Percentiles rank a stretch among this genome's conserved stretches.
These are phyloP conservation scores for Heliothis peltigera DNA, from an alignment of 2,888 invertebrate species.

Conservation along the genomic window DNA sequence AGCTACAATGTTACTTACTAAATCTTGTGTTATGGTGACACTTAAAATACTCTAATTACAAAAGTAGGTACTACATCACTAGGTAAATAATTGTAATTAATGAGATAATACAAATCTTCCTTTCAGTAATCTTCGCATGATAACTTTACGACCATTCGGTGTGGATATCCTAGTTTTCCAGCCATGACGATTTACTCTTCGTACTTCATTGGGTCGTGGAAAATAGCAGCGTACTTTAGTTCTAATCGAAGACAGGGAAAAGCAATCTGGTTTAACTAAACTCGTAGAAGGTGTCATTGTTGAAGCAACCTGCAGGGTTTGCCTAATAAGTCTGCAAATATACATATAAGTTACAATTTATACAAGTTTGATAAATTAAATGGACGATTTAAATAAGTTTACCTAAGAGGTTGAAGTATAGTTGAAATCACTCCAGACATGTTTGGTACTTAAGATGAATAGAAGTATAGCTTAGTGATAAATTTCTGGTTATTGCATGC, in stretches of 20 bases:
- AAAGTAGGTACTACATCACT: conserved; percentile 12
- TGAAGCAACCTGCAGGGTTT: conserved; percentile 70
- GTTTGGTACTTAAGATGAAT: conserved; percentile 6
- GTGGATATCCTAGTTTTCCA: conserved; percentile 93
- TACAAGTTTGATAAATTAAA: conserved; percentile 1
- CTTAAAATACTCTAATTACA: conserved; percentile 14
- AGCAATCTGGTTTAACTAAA: conserved; percentile 77
- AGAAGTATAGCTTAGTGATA: background rate
- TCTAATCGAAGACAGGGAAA: conserved; percentile 76
- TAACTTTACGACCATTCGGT: conserved; percentile 91
- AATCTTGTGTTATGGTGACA: background rate
- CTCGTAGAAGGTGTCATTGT: conserved; percentile 63
- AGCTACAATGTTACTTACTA: background rate
- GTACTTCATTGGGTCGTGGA: conserved; percentile 93
- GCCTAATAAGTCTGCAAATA: conserved; percentile 75
- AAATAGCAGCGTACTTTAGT: conserved; percentile 92
- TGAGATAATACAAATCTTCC: conserved; percentile 93
- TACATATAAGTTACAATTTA: conserved; percentile 28
- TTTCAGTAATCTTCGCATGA: conserved; percentile 94
- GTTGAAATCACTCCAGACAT: conserved; percentile 79
- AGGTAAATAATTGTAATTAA: conserved; percentile 68
- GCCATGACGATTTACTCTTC: conserved; percentile 92
- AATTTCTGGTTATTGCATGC: background rate
- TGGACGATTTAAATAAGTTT: conserved; percentile 16
- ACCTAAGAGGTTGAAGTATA: conserved; percentile 80